Evolutionary conservation across 2,113 vertebrate species (phyloP).

Genomic region (Tachysurus fulvidraco): DNA sequence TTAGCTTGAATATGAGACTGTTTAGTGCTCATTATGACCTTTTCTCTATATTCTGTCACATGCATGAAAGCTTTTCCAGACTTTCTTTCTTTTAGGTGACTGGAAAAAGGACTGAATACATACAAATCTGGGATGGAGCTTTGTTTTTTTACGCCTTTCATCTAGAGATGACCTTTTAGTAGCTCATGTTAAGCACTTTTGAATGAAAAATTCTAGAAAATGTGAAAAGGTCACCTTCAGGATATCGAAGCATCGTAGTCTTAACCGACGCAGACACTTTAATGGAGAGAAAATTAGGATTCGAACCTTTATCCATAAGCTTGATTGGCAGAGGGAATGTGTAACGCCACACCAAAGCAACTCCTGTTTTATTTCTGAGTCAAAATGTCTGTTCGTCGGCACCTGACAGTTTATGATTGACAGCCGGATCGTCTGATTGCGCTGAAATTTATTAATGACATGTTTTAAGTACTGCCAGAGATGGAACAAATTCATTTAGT

Average conservation of each 20-base stretch:
- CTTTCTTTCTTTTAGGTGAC: neutral
- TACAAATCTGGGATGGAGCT: conserved; percentile 43
- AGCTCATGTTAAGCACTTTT: conserved; percentile 46
- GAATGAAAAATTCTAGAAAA: conserved; percentile 50
- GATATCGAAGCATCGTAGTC: conserved; percentile 16
- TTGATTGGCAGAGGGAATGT: conserved; percentile 23
- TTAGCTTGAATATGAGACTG: conserved; percentile 66
- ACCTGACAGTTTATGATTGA: neutral
- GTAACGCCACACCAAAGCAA: neutral
- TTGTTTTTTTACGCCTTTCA: conserved; percentile 46
- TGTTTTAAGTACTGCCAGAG: neutral
- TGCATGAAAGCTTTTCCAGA: conserved; percentile 29
- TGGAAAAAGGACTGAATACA: neutral
- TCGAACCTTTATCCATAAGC: neutral
- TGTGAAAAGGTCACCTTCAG: conserved; percentile 51
- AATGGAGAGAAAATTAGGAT: conserved; percentile 1
- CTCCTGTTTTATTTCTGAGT: conserved; percentile 1
- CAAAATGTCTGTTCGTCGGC: conserved; percentile 22
- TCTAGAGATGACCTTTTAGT: conserved; percentile 50
- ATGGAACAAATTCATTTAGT: neutral
- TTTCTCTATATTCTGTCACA: conserved; percentile 25
- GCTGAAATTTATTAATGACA: neutral
- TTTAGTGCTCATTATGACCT: conserved; percentile 50
- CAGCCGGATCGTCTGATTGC: neutral
- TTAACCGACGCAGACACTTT: conserved; percentile 31